Evolutionary conservation across 2,888 invertebrate species (phyloP), one percentile per base, ranked within the genome.

Genomic region (Ophonus ardosiacus): DNA sequence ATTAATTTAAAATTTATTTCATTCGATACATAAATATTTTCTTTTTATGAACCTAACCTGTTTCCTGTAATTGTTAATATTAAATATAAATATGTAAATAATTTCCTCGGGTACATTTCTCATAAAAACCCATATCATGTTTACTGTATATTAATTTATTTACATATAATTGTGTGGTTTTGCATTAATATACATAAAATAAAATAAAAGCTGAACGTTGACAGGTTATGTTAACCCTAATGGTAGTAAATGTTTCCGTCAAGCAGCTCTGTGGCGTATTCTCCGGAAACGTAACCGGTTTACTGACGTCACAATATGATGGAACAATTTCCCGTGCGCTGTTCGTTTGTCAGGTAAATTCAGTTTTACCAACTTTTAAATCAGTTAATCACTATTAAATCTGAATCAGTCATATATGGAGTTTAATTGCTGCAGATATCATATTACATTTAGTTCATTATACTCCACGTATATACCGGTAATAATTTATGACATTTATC

Each of bases 261-360:
- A 74, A 74, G 71, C 43, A 74, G 15, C 31, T 68, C 40, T 40
- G 71, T 43, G 43, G 43, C 31, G 24, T 79, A 79, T 15, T 79
- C 61, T 59, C 31, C 79, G 79, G 79, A 79, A 79, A 79, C 38
- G 59, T 79, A 79, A 79, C 79, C 79, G 61, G 79, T 79, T 79
- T 61, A 61, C 31, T 59, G 38, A 40, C 59, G 40, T 59, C 40
- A 57, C 59, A 61, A 79, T 61, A 59, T 79, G 79, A 79, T 79
- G 79, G 79, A 61, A 79, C 79, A 79, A 79, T 79, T 79, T 79
- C 79, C 79, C 43, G 43, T 74, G n/a, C 18, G 71, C 13, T 78
- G 51, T 57, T 51, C 78, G 78, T 79, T 59, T 56, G 13, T 18
- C n/a, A 6, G 13, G 76, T 21, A 38, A 79, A 79, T 59, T 61